Base-by-base conservation (phyloP, 2,113 vertebrate genomes). In the Kryptolebias marmoratus region DNA sequence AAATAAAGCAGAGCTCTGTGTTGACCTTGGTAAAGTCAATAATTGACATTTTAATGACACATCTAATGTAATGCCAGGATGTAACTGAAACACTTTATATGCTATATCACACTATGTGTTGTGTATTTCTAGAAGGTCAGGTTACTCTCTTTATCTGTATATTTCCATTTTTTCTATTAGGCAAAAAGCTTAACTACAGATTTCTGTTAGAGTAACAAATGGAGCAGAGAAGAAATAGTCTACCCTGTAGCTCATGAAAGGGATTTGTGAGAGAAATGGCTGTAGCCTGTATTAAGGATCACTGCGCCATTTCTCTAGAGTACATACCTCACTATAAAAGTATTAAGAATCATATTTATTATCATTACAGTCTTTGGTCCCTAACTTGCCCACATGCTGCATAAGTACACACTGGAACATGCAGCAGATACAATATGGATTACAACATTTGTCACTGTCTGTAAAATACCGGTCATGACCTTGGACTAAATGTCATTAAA, bases 271-370 rank as follows among this genome's bases (percentile, higher is more conserved):
- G 71, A 71, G 56, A 63, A 63, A 81, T 79, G 68, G 48, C 57
- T 58, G 44, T 4, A 36, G 42, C 58, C 36, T 47, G 81, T 75
- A 67, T 66, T 57, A 72, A 27, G 27, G 68, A 78, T 68, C 72
- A 69, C 39, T 78, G 15, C 73, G 77, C 81, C 74, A 76, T 84
- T 82, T 75, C 73, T 87, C 74, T 4, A 32, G 65, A 48, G 73
- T 45, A 61, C 77, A 71, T 81, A 69, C 74, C 54, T 83, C 80
- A 75, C 79, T 73, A 71, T 88, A 85, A 89, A 77, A 53, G 48
- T 75, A 75, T 87, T 83, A 85, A 89, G 85, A 86, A 87, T 73
- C 77, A 78, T 72, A 88, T 88, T 60, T 88, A 81, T 88, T 85
- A 83, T 82, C 80, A 77, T 90, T 88, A 86, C 73, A 55, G 68